Evolutionary conservation across 2,113 vertebrate species (phyloP).

Genomic region (Oreochromis tanganicae): DNA sequence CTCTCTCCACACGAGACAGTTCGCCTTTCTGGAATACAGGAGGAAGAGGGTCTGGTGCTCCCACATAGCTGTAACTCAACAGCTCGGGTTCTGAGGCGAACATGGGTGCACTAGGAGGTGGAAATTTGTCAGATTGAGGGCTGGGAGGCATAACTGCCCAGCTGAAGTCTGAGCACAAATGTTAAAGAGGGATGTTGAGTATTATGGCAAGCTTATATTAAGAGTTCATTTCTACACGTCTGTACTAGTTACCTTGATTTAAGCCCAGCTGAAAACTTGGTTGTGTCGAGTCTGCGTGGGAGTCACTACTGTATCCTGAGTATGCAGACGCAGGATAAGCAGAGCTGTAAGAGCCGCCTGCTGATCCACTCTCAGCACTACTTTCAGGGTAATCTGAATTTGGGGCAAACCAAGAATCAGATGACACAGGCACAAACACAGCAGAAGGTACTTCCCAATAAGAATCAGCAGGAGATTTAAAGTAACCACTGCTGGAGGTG

Average conservation of each 20-base stretch:
- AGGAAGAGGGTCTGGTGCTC: neutral
- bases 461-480: neutral
- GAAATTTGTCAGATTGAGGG: neutral
- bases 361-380: fast-evolving
- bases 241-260: neutral
- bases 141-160: neutral
- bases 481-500: neutral
- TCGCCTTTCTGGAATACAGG: neutral
- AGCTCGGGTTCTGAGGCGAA: neutral
- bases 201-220: neutral
- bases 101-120: fast-evolving
- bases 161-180: neutral
- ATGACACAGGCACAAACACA: fast-evolving
- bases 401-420: neutral
- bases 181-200: neutral
- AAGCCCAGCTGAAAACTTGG: neutral
- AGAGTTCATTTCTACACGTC: neutral
- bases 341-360: neutral
- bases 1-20: neutral
- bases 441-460: neutral
- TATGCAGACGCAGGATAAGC: neutral
- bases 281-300: neutral
- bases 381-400: neutral
- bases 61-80: neutral
- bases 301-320: fast-evolving